A percentile compares a stretch with the other conserved stretches of the same genome.
These are phyloP conservation scores for Lasioglossum albipes DNA, from an alignment of 1,140 invertebrate genomes.

Conservation along the genomic window DNA sequence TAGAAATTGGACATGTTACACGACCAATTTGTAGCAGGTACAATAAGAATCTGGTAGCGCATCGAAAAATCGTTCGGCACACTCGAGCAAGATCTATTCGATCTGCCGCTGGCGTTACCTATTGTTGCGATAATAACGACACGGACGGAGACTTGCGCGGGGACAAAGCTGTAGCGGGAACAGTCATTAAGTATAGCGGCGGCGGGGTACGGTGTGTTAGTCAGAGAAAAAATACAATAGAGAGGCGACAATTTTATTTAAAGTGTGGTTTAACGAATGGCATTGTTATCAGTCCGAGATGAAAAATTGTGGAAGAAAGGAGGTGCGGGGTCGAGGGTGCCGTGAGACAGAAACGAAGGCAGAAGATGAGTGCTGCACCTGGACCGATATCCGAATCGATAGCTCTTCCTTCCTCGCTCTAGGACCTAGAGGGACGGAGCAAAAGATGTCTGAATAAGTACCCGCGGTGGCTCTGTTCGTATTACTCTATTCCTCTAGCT, in stretches of 20 bases:
- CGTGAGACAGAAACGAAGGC: conserved; percentile 4
- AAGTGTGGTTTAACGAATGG: conserved; percentile 47
- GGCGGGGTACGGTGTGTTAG: neutral
- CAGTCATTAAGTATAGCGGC: conserved; percentile 26
- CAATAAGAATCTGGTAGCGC: neutral
- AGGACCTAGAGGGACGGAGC: neutral
- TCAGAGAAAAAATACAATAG: conserved; percentile 2
- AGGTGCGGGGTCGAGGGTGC: neutral
- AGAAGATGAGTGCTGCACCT: conserved; percentile 20
- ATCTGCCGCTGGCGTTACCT: neutral
- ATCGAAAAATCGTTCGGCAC: neutral
- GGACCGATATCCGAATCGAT: conserved; percentile 32
- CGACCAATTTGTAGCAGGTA: no score
- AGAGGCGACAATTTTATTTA: conserved; percentile 25
- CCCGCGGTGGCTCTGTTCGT: conserved; percentile 25
- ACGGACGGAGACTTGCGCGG: neutral
- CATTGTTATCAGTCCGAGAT: conserved; percentile 47
- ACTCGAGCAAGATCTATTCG: neutral
- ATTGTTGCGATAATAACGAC: conserved; percentile 18
- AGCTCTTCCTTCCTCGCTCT: neutral
- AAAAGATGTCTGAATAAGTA: conserved; percentile 42
- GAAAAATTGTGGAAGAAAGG: conserved; percentile 37
- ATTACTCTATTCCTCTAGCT: neutral
- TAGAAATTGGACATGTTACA: no score
- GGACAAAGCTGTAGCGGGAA: neutral